Evolutionary conservation across 2,113 vertebrate species (phyloP).

Genomic region (Pluvialis apricaria): DNA sequence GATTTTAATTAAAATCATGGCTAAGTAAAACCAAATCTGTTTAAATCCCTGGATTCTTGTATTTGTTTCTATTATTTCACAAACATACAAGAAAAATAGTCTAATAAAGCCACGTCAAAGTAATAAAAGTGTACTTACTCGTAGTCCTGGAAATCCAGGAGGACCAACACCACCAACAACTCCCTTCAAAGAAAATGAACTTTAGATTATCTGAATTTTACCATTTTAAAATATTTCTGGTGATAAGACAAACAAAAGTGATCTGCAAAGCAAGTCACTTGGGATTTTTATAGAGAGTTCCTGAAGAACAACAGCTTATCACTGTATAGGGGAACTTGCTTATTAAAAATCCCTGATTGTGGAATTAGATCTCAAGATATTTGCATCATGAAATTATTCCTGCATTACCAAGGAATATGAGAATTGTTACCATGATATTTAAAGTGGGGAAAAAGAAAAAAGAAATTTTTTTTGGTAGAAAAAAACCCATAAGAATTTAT

Average conservation of each 20-base stretch:
- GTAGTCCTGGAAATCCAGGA: constrained; percentile 90
- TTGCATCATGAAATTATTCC: neutral
- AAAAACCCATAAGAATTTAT: neutral
- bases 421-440: neutral
- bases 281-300: neutral
- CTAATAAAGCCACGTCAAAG: neutral
- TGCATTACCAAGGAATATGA: neutral
- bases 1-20: neutral
- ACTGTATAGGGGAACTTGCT: neutral
- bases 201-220: neutral
- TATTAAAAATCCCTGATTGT: neutral
- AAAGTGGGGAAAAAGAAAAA: neutral
- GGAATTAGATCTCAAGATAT: neutral
- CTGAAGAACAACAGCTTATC: neutral
- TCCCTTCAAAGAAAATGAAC: constrained; percentile 77
- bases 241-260: neutral
- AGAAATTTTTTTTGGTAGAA: fast-evolving
- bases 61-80: neutral
- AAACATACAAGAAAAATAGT: neutral
- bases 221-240: neutral
- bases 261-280: neutral
- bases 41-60: neutral
- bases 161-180: constrained; percentile 86
- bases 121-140: constrained; percentile 79
- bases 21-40: neutral